Conservation (phyloP, 1,140 invertebrate genomes). For the Drosophila quadrilineata region DNA sequence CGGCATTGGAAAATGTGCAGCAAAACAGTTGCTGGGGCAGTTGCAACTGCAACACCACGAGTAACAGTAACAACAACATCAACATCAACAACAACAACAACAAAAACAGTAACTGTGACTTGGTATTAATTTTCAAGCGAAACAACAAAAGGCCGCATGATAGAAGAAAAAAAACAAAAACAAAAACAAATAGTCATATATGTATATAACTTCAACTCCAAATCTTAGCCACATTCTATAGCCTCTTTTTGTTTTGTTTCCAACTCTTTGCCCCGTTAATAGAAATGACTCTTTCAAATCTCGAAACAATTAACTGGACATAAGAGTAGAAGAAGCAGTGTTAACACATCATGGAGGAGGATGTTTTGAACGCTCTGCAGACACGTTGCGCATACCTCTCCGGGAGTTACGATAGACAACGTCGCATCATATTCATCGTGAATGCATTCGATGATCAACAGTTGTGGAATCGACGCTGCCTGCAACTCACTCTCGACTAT, state of each 20-base stretch:
- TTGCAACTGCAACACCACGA: no score
- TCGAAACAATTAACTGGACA: conserved; percentile 39
- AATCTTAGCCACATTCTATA: conserved; percentile 1
- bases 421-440: conserved; percentile 85
- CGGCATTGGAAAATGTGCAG: conserved; percentile 72
- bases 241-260: background rate
- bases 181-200: conserved; percentile 56
- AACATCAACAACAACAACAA: conserved; percentile 35
- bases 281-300: conserved; percentile 31
- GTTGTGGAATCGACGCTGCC: conserved; percentile 82
- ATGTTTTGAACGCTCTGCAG: conserved; percentile 83
- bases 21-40: background rate
- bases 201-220: no score
- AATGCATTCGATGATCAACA: conserved; percentile 84
- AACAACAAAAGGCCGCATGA: conserved; percentile 31
- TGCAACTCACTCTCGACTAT: conserved; percentile 84
- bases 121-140: conserved; percentile 68
- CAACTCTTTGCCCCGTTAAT: conserved; percentile 9
- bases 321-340: background rate
- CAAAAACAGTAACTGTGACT: conserved; percentile 63
- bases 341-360: conserved; percentile 76
- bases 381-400: conserved; percentile 84
- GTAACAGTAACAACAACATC: no score
- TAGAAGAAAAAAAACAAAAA: no score
- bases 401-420: conserved; percentile 85